phyloP scores from a whole-genome alignment of 2,888 invertebrate species.

The Erannis defoliaria region DNA sequence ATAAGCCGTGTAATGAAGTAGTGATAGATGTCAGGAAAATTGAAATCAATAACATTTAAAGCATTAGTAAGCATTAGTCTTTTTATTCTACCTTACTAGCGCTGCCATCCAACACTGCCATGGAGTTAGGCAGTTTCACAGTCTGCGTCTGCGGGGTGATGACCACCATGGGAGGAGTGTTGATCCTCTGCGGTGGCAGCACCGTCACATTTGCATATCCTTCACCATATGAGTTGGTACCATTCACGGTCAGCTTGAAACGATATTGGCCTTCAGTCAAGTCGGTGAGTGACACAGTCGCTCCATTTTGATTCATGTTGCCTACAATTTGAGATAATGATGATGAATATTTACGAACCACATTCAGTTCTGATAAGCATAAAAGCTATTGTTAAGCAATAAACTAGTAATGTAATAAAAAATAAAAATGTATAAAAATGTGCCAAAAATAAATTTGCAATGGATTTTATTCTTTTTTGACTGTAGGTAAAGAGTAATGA shows the following conservation, averaged over 20 bases:
- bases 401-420: too few relatives aligned
- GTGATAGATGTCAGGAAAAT: too few relatives aligned
- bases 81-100: conserved; percentile 85
- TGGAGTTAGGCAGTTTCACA: conserved; percentile 95
- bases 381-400: too few relatives aligned
- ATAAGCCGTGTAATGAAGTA: too few relatives aligned
- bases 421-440: too few relatives aligned
- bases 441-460: too few relatives aligned
- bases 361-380: too few relatives aligned
- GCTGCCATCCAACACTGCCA: conserved; percentile 96
- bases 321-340: conserved; percentile 62
- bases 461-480: too few relatives aligned
- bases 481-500: too few relatives aligned
- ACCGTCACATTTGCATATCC: conserved; percentile 96
- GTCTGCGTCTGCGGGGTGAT: conserved; percentile 95
- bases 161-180: conserved; percentile 93
- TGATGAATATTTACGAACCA: background rate
- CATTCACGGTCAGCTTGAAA: conserved; percentile 94
- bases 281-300: conserved; percentile 93
- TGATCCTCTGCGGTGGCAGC: conserved; percentile 92
- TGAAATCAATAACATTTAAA: too few relatives aligned
- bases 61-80: too few relatives aligned
- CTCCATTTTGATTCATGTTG: conserved; percentile 94
- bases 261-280: conserved; percentile 95
- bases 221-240: conserved; percentile 91